Conservation (phyloP, 2,888 invertebrate species). For the Shargacucullia verbasci region DNA sequence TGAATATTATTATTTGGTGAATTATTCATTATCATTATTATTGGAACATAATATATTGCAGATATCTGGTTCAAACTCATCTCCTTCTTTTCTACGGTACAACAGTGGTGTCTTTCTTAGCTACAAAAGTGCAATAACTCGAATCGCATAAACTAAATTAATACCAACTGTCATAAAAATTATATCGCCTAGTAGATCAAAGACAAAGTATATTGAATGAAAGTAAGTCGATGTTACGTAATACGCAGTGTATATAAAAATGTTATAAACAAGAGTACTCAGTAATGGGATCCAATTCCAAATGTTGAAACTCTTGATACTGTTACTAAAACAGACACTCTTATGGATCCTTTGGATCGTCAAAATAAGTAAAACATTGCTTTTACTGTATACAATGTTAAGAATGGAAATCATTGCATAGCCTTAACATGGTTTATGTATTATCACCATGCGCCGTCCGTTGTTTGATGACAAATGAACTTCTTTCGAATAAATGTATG, state of each 20-base stretch:
- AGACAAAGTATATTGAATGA: neutral
- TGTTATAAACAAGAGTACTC: neutral
- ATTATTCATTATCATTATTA: too few relatives aligned
- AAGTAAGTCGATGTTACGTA: neutral
- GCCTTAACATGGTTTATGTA: neutral
- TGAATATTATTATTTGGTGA: too few relatives aligned
- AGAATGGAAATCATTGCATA: slow-evolving; percentile 10
- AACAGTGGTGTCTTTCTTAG: too few relatives aligned
- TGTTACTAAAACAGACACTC: neutral
- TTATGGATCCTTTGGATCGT: slow-evolving; percentile 10
- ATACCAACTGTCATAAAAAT: slow-evolving; percentile 3
- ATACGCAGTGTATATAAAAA: neutral
- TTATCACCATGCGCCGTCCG: too few relatives aligned
- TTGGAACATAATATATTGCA: too few relatives aligned
- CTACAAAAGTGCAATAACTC: slow-evolving; percentile 20
- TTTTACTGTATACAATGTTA: neutral
- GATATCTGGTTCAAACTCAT: too few relatives aligned
- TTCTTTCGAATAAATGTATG: too few relatives aligned
- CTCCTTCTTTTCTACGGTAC: too few relatives aligned
- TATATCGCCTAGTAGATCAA: neutral
- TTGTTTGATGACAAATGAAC: too few relatives aligned
- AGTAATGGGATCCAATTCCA: slow-evolving; percentile 12
- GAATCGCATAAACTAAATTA: slow-evolving; percentile 11
- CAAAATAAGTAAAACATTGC: slow-evolving; percentile 11
- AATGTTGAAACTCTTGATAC: neutral